phyloP scores from a whole-genome alignment of 2,888 invertebrate species.

The Nephrotoma guestfalica region DNA sequence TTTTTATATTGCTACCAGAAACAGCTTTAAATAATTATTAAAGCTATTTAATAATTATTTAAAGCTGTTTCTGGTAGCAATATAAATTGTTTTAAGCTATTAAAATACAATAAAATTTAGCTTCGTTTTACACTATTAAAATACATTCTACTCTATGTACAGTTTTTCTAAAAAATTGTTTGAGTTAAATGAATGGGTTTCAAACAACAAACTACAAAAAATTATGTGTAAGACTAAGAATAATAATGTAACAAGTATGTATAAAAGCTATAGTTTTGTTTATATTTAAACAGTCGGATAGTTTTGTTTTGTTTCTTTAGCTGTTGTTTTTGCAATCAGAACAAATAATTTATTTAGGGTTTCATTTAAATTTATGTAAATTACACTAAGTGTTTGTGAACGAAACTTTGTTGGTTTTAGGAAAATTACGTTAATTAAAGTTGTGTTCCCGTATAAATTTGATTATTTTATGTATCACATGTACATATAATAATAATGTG shows the following conservation, averaged over 20 bases:
- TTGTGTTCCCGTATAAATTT: not conserved
- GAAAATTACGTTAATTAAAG: not conserved
- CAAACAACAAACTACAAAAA: not conserved
- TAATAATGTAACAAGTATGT: not conserved
- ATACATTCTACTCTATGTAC: not conserved
- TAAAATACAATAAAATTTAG: not conserved
- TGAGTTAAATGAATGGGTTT: not conserved
- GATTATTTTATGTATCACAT: not conserved
- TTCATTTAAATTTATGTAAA: not conserved
- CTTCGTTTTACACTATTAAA: not conserved
- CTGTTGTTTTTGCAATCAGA: not conserved
- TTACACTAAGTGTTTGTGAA: not conserved
- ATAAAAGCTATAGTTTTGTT: not conserved
- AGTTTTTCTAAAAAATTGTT: not conserved
- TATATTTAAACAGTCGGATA: not conserved
- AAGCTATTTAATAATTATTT: too few relatives aligned
- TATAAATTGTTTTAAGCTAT: not conserved
- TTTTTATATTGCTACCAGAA: not conserved
- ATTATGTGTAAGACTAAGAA: not conserved
- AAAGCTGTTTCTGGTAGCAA: too few relatives aligned
- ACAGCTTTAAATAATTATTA: not conserved
- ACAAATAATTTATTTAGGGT: not conserved
- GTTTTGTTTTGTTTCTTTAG: not conserved
- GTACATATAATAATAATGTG: not conserved
- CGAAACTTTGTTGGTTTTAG: not conserved